Conservation (phyloP, 2,113 vertebrate genomes). For the Caranx melampygus region DNA sequence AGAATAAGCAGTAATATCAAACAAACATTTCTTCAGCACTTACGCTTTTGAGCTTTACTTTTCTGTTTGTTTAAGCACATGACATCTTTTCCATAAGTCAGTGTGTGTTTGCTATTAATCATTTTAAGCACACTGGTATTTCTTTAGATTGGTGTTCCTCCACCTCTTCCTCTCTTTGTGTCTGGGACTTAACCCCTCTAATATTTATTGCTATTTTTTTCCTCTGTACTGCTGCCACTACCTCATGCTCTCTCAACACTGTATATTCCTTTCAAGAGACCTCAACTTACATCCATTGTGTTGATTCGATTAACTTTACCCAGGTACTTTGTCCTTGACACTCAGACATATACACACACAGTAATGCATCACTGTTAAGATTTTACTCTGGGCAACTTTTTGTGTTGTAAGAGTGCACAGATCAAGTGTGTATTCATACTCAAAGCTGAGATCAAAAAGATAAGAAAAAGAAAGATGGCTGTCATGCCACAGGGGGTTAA, state of each 20-base stretch:
- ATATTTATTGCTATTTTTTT: neutral
- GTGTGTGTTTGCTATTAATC: slow-evolving; percentile 29
- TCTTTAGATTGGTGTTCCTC: slow-evolving; percentile 28
- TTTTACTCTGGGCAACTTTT: slow-evolving; percentile 8
- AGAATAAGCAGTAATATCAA: slow-evolving; percentile 44
- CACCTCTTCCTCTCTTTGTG: neutral
- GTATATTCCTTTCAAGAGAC: slow-evolving; percentile 1
- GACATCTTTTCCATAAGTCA: slow-evolving; percentile 29
- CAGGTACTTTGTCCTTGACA: slow-evolving; percentile 11
- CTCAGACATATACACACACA: neutral
- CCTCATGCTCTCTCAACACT: neutral
- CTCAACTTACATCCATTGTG: neutral
- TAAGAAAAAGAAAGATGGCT: neutral
- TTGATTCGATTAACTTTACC: slow-evolving; percentile 8
- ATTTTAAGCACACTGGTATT: slow-evolving; percentile 25
- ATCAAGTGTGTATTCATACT: neutral
- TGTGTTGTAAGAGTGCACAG: neutral
- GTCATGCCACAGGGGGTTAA: too few relatives aligned
- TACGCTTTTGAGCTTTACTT: slow-evolving; percentile 15
- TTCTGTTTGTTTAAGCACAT: slow-evolving; percentile 20
- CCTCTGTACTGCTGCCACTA: neutral
- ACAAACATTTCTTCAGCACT: slow-evolving; percentile 42
- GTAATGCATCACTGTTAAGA: neutral
- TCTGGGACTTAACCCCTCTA: slow-evolving; percentile 19
- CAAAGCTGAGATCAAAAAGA: neutral